Base-by-base conservation (phyloP, 2,113 vertebrate genomes). In the Elaphurus davidianus region DNA sequence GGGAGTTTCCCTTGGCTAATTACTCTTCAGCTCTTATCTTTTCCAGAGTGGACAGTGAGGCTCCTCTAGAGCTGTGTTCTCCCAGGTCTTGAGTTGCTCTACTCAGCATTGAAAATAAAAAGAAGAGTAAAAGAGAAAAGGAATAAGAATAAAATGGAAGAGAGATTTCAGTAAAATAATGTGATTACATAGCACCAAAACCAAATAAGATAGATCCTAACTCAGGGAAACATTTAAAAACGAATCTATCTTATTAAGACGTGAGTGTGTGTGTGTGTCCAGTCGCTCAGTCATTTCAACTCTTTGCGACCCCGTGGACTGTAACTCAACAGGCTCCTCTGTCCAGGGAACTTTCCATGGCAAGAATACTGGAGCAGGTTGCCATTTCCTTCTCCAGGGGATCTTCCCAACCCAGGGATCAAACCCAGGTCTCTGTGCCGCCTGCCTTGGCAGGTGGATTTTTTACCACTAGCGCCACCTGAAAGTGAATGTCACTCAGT, bases 101-200 rank as follows among this genome's bases (percentile, higher is more conserved):
- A 17, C 4, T 76, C 36, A 96, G 87, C 17, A 28, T 45, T 84
- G 36, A 59, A 64, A 71, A 47, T 33, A 84, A 92, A 6, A 91
- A 86, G 12, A 91, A 89, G 23, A 83, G 12, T 62, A n/a, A 86
- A 87, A 92, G 11, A 54, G 79, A 59, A 86, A 94, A 83, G 40
- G 5, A 78, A 87, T 52, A 67, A 52, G 8, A 79, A 86, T 7
- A 83, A 74, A 87, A 23, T 9, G 89, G 84, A 90, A 71, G 50
- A 60, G 33, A 91, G 0, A 62, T n/a, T 84, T 93, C 40, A 96
- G n/a, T 52, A 85, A 30, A 60, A 71, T 15, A 76, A 17, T 23
- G 12, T 36, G 40, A 87, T 55, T 25, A 71, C 21, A 15, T 45
- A 16, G 28, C 0, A 3, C 36, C 14, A 91, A 84, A 91, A 74